phyloP scores from a whole-genome alignment of 2,113 vertebrate genomes.

The Chelonoidis abingdonii region DNA sequence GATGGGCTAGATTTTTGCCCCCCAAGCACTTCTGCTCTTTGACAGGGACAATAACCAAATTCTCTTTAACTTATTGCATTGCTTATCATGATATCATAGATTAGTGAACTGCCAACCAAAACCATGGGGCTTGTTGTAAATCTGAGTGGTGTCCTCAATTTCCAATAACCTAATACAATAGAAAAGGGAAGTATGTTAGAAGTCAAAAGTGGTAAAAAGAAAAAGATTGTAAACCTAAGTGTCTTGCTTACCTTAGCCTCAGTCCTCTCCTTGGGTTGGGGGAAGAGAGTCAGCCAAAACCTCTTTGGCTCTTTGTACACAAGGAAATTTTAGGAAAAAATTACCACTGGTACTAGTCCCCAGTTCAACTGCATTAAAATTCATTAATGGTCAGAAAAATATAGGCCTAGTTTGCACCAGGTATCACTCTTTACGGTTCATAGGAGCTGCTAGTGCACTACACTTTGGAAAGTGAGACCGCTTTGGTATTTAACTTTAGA shows the following conservation, averaged over 20 bases:
- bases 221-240: neutral
- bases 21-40: neutral
- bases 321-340: neutral
- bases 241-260: neutral
- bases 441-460: neutral
- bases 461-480: rapidly evolving
- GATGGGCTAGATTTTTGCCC: neutral
- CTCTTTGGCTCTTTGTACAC: rapidly evolving
- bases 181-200: neutral
- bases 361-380: neutral
- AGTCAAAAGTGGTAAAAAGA: neutral
- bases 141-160: neutral
- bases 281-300: neutral
- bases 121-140: neutral
- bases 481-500: neutral
- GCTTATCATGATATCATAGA: neutral
- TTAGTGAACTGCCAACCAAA: neutral
- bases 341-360: neutral
- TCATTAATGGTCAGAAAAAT: neutral
- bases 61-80: slow-evolving; percentile 32
- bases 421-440: neutral
- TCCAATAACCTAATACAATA: neutral
- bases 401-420: neutral
- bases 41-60: neutral
- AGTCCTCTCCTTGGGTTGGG: neutral